These are phyloP conservation scores for Pachyseris speciosa DNA, from an alignment of 64 coral and sea anemone species.

Conservation along the genomic window DNA sequence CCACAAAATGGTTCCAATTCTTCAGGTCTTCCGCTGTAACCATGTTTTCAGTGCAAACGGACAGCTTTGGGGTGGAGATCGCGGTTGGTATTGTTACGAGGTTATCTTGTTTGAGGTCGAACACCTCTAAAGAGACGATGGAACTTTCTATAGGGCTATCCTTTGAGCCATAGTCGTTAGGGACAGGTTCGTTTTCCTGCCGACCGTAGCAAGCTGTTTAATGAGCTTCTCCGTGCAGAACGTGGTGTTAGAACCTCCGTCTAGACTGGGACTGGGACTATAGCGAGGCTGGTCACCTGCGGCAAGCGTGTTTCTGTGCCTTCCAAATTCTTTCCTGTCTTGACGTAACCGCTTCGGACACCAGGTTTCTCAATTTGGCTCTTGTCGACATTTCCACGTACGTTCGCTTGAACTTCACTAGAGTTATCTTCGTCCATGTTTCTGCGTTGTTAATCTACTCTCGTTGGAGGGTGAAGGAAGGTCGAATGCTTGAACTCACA, in stretches of 20 bases:
- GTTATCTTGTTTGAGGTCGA: conserved; percentile 8
- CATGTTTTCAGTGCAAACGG: conserved; percentile 39
- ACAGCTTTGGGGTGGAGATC: conserved; percentile 8
- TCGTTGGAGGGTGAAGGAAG: conserved; percentile 37
- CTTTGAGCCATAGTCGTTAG: conserved; percentile 37
- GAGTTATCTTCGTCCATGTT: not conserved
- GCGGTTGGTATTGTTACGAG: conserved; percentile 25
- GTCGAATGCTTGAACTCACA: conserved; percentile 59
- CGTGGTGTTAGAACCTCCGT: conserved; percentile 53
- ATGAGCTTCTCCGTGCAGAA: conserved; percentile 30
- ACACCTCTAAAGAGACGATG: conserved; percentile 15
- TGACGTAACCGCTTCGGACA: conserved; percentile 25
- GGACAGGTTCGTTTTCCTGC: conserved; percentile 14
- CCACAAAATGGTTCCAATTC: not conserved
- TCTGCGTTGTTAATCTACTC: not conserved
- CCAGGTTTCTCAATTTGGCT: not conserved
- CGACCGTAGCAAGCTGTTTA: not conserved
- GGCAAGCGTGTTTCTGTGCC: not conserved
- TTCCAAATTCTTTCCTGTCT: not conserved
- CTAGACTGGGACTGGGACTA: conserved; percentile 52
- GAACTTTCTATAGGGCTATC: conserved; percentile 23
- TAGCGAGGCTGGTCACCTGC: conserved; percentile 20
- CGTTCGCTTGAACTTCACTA: not conserved
- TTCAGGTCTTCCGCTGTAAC: conserved; percentile 7
- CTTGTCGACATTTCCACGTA: not conserved